These are phyloP conservation scores for Troides aeacus DNA, from an alignment of 2,888 invertebrate species.

Conservation along the genomic window DNA sequence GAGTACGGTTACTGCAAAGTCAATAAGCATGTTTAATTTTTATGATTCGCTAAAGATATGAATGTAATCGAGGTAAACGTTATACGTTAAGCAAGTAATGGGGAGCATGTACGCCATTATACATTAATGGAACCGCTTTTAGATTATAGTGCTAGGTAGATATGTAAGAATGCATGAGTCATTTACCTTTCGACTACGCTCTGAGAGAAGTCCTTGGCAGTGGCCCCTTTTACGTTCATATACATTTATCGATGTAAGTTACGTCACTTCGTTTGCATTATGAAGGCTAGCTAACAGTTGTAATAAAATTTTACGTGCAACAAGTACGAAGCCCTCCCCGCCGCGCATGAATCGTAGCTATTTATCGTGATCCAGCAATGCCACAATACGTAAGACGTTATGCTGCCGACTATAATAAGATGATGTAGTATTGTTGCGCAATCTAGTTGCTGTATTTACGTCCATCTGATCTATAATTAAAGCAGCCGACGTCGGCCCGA, in stretches of 20 bases:
- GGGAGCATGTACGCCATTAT: not conserved
- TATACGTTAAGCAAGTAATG: not conserved
- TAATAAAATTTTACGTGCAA: constrained; percentile 44
- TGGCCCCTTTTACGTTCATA: constrained; percentile 68
- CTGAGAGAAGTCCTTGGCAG: constrained; percentile 67
- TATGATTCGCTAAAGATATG: not conserved
- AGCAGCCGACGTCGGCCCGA: constrained; percentile 13
- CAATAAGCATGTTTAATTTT: too few species aligned
- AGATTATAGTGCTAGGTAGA: constrained; percentile 38
- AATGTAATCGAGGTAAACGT: not conserved
- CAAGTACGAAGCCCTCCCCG: constrained; percentile 24
- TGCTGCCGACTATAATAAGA: constrained; percentile 12
- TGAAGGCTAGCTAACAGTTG: constrained; percentile 49
- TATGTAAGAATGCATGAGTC: constrained; percentile 53
- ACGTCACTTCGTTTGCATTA: constrained; percentile 62
- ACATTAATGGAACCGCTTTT: constrained; percentile 16
- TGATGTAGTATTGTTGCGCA: constrained; percentile 26
- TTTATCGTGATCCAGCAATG: constrained; percentile 26
- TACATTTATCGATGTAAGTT: constrained; percentile 61
- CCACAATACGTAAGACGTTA: constrained; percentile 17
- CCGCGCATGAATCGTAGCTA: constrained; percentile 17
- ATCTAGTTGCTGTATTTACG: constrained; percentile 24
- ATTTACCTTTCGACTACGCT: constrained; percentile 66
- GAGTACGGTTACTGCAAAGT: too few species aligned
- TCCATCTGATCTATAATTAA: constrained; percentile 28